Evolutionary conservation across 1,140 invertebrate genomes (phyloP).

Genomic region (Sipha flava): DNA sequence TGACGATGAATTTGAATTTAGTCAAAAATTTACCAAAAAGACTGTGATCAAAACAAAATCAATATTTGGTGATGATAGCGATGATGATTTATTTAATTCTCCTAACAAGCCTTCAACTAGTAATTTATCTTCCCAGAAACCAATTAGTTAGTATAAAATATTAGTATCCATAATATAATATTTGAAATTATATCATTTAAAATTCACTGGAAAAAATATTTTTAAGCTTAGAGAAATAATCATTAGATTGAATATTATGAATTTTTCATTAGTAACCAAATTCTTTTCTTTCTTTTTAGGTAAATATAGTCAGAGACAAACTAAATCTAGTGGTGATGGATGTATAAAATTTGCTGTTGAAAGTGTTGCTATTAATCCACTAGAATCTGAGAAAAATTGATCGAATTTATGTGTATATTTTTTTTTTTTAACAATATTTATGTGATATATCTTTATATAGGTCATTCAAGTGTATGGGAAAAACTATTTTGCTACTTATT

Average conservation of each 20-base stretch:
- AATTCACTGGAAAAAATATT: too few species aligned
- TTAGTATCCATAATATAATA: background rate
- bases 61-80: slow-evolving; percentile 9
- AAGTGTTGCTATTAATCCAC: slow-evolving; percentile 11
- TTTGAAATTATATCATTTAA: too few species aligned
- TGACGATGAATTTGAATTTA: slow-evolving; percentile 24
- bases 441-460: background rate
- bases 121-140: background rate
- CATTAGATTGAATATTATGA: too few species aligned
- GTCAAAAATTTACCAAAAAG: background rate
- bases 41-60: background rate
- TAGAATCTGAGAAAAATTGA: background rate
- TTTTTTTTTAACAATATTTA: background rate
- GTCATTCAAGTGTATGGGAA: too few species aligned
- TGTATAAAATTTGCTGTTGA: slow-evolving; percentile 14
- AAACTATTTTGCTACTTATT: background rate
- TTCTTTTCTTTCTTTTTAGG: background rate
- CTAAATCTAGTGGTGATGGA: background rate
- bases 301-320: background rate
- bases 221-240: too few species aligned
- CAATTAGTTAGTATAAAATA: background rate
- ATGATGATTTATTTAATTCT: slow-evolving; percentile 15
- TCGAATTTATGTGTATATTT: background rate
- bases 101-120: background rate
- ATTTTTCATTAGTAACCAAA: too few species aligned